A percentile compares a stretch with the other conserved stretches of the same genome.
phyloP scores from a whole-genome alignment of 2,113 vertebrate genomes.

The Dipodomys ordii region DNA sequence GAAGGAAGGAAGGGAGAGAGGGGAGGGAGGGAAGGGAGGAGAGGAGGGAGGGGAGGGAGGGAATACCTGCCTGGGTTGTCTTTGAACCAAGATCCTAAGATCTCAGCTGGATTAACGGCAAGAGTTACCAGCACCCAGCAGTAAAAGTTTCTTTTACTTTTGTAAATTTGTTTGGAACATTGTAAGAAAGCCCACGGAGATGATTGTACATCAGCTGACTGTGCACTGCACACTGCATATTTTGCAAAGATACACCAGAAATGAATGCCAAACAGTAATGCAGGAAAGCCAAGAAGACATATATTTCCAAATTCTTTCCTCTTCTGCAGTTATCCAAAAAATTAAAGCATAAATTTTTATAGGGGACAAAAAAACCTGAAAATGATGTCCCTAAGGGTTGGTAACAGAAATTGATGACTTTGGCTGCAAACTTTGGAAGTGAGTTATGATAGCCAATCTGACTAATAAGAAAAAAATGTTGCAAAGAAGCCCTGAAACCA shows the following conservation, averaged over 20 bases:
- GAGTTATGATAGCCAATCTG: conserved; percentile 55
- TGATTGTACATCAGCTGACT: not conserved
- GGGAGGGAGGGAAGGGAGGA: too few relatives aligned
- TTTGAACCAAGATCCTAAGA: too few relatives aligned
- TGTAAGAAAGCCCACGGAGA: not conserved
- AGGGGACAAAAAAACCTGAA: not conserved
- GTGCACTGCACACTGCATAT: too few relatives aligned
- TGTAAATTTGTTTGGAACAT: not conserved
- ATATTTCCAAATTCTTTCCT: not conserved
- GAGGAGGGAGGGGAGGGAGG: not conserved
- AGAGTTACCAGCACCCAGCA: not conserved
- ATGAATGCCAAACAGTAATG: not conserved
- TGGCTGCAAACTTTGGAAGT: conserved; percentile 71
- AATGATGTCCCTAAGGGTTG: not conserved
- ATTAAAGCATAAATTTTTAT: not conserved
- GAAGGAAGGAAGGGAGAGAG: not conserved
- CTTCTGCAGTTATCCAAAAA: conserved; percentile 41
- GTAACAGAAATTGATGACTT: conserved; percentile 65
- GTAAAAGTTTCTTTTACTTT: conserved; percentile 21
- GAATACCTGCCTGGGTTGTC: too few relatives aligned
- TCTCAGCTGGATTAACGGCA: too few relatives aligned
- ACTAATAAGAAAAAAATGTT: conserved; percentile 77
- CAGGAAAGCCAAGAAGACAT: not conserved
- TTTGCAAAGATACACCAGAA: not conserved
- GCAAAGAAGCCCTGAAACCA: conserved; percentile 36